Base-by-base conservation (phyloP, 2,888 invertebrate species). In the Acrobasis suavella region DNA sequence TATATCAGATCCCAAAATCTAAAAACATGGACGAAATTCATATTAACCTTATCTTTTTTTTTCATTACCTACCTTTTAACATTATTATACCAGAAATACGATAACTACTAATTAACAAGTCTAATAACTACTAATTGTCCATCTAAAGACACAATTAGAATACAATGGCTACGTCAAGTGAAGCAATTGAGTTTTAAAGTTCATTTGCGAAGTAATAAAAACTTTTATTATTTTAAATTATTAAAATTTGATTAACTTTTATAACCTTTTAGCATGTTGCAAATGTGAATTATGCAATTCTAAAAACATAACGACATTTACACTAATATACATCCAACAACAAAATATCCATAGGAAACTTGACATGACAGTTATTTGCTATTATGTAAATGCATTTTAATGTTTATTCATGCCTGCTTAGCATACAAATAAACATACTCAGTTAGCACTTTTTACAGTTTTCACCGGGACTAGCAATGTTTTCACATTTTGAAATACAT, bases 81-180 rank as follows among this genome's bases (percentile, higher is more conserved):
- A 22, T 22, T 22, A 22, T 22, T 22, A 22, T 22, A 22, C 22
- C 1, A 22, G 22, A 22, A 22, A 22, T 22, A 22, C 22, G 3
- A 22, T 22, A 22, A 2, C 22, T 22, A 2, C 22, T 22, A 22
- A 22, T 22, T 22, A 12, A 12, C 46, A 46, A 46, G 46, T 46
- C n/a, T n/a, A 46, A 46, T 46, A 46, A 46, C 46, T n/a, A n/a
- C 12, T 46, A 14, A 46, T 46, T n/a, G n/a, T n/a, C 46, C 46
- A 46, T 46, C 46, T 42, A n/a, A 46, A 46, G 15, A 54, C 15
- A 14, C 15, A 38, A 54, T 54, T 38, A 54, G 3, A 54, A 54
- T 54, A 54, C 38, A 54, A 54, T 54, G 16, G 54, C 2, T 37
- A 9, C 15, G 37, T 10, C 9, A 54, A 54, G 37, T 38, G 14